These are phyloP conservation scores for Stenchaetothrips biformis DNA, from an alignment of 2,888 invertebrate species.

Conservation along the genomic window DNA sequence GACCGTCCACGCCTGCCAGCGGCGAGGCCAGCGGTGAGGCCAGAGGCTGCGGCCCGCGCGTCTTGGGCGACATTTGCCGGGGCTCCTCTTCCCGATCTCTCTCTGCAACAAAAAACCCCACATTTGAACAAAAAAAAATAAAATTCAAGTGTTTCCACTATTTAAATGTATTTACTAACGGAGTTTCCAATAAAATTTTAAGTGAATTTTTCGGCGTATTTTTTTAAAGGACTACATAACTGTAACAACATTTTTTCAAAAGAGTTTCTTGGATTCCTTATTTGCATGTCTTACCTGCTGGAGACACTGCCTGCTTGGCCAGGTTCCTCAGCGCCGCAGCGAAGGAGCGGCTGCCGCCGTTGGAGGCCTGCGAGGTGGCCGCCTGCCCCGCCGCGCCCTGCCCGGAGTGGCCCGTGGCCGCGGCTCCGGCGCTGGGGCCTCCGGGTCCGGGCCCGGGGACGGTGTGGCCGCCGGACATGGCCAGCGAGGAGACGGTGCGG, in stretches of 20 bases:
- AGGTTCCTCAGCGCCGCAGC: slow-evolving; percentile 86
- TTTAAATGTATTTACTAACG: neutral
- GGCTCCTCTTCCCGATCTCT: neutral
- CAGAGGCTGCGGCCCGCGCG: slow-evolving; percentile 35
- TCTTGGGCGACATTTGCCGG: neutral
- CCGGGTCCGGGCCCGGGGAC: slow-evolving; percentile 37
- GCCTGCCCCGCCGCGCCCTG: slow-evolving; percentile 32
- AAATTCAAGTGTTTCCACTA: neutral
- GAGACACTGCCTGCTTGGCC: slow-evolving; percentile 76
- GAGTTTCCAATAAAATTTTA: neutral
- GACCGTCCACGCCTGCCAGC: slow-evolving; percentile 41
- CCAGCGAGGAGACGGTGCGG: slow-evolving; percentile 6
- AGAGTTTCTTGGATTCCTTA: no score
- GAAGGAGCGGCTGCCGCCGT: slow-evolving; percentile 57
- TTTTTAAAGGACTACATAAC: no score
- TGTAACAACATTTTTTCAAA: neutral
- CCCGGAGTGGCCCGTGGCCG: slow-evolving; percentile 26
- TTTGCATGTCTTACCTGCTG: no score
- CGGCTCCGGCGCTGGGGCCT: slow-evolving; percentile 3
- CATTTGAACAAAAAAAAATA: neutral
- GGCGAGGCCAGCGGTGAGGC: slow-evolving; percentile 37
- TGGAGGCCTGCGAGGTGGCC: neutral
- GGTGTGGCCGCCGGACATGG: slow-evolving; percentile 36
- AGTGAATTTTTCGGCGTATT: no score
- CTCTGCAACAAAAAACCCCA: neutral